Evolutionary conservation across 2,888 invertebrate genomes (phyloP).

Genomic region (Aleiodes testaceus): DNA sequence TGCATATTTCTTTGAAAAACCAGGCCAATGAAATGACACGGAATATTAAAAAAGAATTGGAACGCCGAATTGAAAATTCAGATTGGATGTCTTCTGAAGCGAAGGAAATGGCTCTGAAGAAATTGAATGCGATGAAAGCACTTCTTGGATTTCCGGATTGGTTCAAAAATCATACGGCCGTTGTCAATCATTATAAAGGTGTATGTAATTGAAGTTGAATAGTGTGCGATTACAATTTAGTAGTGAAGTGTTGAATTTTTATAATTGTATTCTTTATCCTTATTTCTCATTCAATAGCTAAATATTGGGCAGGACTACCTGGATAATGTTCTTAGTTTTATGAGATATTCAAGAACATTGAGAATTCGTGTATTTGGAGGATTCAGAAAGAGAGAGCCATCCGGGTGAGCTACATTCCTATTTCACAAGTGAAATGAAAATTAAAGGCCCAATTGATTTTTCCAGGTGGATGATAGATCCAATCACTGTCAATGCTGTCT

Average conservation of each 20-base stretch:
- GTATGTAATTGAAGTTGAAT: constrained; percentile 59
- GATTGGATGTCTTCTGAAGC: background rate
- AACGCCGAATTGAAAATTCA: constrained; percentile 71
- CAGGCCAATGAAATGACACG: no score
- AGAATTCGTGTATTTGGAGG: background rate
- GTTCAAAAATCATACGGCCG: constrained; percentile 72
- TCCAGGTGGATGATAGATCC: background rate
- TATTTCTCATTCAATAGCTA: constrained; percentile 34
- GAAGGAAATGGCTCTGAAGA: background rate
- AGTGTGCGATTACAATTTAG: no score
- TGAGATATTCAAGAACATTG: background rate
- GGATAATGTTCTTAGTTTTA: constrained; percentile 67
- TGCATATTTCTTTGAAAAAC: no score
- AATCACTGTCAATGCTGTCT: background rate
- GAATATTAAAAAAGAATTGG: constrained; percentile 74
- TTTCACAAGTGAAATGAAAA: no score
- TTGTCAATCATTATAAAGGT: constrained; percentile 74
- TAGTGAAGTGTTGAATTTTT: no score
- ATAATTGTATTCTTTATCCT: no score
- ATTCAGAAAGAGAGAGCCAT: background rate
- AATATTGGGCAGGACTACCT: constrained; percentile 45
- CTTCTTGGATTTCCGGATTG: constrained; percentile 77
- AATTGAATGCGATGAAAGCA: constrained; percentile 67
- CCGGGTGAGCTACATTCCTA: no score
- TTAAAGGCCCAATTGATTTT: background rate